A percentile compares a stretch with the other conserved stretches of the same genome.
Conservation (phyloP, 1,140 invertebrate species). For the Leptinotarsa defecta region DNA sequence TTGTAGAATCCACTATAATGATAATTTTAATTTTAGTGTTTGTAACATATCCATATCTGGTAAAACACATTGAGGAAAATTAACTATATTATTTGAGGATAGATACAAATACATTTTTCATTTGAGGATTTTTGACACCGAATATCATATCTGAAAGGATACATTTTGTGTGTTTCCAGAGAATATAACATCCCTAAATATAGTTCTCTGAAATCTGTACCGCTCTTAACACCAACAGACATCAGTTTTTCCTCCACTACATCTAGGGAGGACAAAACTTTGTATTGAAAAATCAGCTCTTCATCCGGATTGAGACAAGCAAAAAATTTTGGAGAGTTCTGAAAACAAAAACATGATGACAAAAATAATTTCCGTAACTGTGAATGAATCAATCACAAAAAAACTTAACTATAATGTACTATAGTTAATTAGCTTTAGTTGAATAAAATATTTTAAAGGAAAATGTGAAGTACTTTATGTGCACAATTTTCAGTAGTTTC, state of each 20-base stretch:
- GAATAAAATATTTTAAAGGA: not conserved
- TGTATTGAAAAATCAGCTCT: slow-evolving; percentile 89
- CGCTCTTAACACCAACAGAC: slow-evolving; percentile 64
- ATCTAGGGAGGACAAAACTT: slow-evolving; percentile 91
- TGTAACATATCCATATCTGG: slow-evolving; percentile 95
- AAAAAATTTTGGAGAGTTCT: slow-evolving; percentile 93
- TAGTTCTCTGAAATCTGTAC: slow-evolving; percentile 78
- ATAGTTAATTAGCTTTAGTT: not conserved
- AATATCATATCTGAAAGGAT: slow-evolving; percentile 56
- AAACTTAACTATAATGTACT: not conserved
- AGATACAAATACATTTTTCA: too few relatives aligned
- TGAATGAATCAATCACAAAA: not conserved
- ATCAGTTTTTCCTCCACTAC: slow-evolving; percentile 91
- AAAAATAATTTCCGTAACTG: not conserved
- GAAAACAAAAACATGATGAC: slow-evolving; percentile 36
- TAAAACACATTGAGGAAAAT: slow-evolving; percentile 44
- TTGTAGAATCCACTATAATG: slow-evolving; percentile 89
- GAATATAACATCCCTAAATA: slow-evolving; percentile 91
- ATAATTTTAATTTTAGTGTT: slow-evolving; percentile 96
- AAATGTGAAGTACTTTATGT: too few relatives aligned
- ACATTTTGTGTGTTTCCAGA: slow-evolving; percentile 97
- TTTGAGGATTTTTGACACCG: too few relatives aligned
- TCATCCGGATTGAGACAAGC: slow-evolving; percentile 72
- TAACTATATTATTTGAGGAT: not conserved
- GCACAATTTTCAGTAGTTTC: too few relatives aligned